Evolutionary conservation across 2,888 invertebrate species (phyloP).

Genomic region (Ditula angustiorana): DNA sequence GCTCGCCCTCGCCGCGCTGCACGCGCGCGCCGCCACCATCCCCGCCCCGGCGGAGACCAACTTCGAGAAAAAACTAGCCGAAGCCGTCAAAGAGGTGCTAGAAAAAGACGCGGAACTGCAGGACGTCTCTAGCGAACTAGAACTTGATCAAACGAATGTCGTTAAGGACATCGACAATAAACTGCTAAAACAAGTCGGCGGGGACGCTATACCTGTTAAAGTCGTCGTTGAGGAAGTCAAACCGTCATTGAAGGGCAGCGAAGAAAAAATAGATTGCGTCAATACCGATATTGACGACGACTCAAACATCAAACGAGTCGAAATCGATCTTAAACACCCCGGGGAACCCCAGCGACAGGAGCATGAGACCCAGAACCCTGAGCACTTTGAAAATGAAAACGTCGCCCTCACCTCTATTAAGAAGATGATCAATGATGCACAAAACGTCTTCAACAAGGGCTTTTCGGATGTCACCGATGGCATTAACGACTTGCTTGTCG

Average conservation of each 20-base stretch:
- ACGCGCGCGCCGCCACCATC: constrained; percentile 67
- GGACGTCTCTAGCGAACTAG: constrained; percentile 56
- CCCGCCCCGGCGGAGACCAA: constrained; percentile 48
- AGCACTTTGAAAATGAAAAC: constrained; percentile 58
- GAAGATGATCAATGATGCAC: constrained; percentile 61
- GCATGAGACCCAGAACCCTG: constrained; percentile 76
- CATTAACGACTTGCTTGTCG: constrained; percentile 60
- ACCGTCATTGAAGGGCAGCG: constrained; percentile 50
- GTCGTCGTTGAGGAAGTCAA: constrained; percentile 61
- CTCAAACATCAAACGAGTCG: constrained; percentile 59
- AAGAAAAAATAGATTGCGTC: constrained; percentile 49
- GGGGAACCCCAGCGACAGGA: constrained; percentile 75
- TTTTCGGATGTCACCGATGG: constrained; percentile 61
- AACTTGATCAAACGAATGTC: constrained; percentile 55
- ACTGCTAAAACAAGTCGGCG: constrained; percentile 51
- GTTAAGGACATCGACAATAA: constrained; percentile 64
- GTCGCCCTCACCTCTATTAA: constrained; percentile 57
- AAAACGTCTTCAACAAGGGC: constrained; percentile 54
- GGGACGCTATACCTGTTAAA: constrained; percentile 66
- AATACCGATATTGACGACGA: constrained; percentile 51
- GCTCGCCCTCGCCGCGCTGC: constrained; percentile 61
- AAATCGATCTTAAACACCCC: constrained; percentile 68
- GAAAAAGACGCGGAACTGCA: constrained; percentile 51
- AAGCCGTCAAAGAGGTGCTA: constrained; percentile 50
- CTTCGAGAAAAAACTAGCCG: constrained; percentile 52